These are phyloP conservation scores for Dryoscopus gambensis DNA, from an alignment of 2,113 vertebrate species.

Conservation along the genomic window DNA sequence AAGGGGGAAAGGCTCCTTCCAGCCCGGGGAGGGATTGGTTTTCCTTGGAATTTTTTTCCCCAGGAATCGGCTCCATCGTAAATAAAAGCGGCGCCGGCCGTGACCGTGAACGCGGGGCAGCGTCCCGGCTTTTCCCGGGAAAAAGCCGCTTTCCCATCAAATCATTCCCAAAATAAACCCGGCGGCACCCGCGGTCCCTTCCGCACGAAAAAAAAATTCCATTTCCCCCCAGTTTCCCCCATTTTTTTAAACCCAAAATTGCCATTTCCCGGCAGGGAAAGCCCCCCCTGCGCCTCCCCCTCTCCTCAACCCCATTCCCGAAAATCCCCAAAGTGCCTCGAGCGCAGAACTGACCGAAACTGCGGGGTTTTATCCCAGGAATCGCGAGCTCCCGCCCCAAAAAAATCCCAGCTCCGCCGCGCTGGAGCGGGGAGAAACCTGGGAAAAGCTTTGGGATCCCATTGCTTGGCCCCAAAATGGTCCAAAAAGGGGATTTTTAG, in stretches of 20 bases:
- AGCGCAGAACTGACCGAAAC: neutral
- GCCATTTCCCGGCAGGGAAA: neutral
- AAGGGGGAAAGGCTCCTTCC: neutral
- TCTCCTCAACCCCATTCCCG: neutral
- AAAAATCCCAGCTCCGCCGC: too few species aligned
- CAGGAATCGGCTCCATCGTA: neutral
- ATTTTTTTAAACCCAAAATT: neutral
- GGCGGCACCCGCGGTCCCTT: neutral
- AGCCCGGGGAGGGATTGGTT: neutral
- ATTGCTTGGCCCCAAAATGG: rapidly evolving
- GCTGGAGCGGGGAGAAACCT: neutral
- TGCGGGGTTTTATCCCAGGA: neutral
- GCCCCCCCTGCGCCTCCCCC: neutral
- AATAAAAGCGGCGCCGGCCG: neutral
- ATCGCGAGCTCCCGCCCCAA: too few species aligned
- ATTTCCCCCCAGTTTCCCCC: rapidly evolving
- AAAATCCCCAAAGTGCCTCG: neutral
- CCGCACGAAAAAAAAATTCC: neutral
- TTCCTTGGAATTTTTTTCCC: neutral
- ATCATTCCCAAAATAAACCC: neutral
- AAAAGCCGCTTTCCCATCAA: slow-evolving; percentile 49
- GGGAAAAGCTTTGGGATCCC: neutral
- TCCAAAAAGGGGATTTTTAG: neutral
- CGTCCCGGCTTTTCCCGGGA: neutral
- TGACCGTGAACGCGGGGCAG: neutral